Evolutionary conservation across 2,113 vertebrate genomes (phyloP), one percentile per base, ranked within the genome.

Genomic region (Calonectris borealis): DNA sequence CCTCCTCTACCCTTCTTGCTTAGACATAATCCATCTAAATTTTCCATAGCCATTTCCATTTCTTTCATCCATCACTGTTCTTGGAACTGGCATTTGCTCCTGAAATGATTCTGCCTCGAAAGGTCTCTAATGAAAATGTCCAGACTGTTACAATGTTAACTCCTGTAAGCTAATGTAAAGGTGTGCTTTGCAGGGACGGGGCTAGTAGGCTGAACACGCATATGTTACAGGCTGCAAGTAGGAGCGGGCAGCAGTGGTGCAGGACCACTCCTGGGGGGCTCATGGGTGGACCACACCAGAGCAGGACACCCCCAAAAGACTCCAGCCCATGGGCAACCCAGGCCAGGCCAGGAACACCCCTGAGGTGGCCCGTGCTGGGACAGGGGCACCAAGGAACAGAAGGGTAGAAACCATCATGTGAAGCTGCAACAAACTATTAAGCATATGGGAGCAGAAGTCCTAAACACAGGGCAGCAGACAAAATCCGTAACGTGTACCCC

Each of bases 401-500:
- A 69, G 10, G 20, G 12, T 5, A 60, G 75, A 85, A 83, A 48
- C 15, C 16, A 7, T 49, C 27, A 26, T 12, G 13, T 54, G 34
- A 76, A 64, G n/a, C 22, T 71, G 27, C n/a, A 54, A 46, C 25
- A 34, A 57, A 20, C 19, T 25, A 4, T 27, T 81, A 14, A 34
- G 9, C 3, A 1, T n/a, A n/a, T 22, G 66, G n/a, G 5, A 21
- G 20, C 52, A 83, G 42, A 95, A 83, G n/a, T 54, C 16, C 27
- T 46, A 51, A 68, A 6, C 46, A 40, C 5, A 60, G 32, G 27
- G 38, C n/a, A 51, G 48, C 9, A 60, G 38, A 51, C 4, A 46
- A 49, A 52, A 93, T 52, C 34, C 1, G 0, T 46, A 25, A 10
- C 2, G 4, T 86, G 26, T 4, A 51, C 1, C 4, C 3, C 11